Evolutionary conservation across 2,888 invertebrate species (phyloP).

Genomic region (Dryobotodes eremita): DNA sequence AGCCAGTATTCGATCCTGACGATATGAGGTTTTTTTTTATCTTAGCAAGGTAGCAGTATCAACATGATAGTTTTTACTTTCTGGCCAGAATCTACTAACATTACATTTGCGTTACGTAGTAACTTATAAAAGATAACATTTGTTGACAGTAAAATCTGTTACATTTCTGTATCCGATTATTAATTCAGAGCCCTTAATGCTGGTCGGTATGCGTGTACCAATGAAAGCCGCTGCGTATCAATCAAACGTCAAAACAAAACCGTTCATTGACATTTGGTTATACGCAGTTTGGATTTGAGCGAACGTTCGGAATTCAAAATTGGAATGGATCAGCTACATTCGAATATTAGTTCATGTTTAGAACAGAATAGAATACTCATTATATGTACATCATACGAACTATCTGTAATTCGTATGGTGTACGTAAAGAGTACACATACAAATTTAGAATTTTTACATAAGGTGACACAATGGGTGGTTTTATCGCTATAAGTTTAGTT

Average conservation of each 20-base stretch:
- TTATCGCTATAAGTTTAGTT: background rate
- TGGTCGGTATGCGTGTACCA: slow-evolving; percentile 3
- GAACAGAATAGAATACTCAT: too few relatives aligned
- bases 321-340: background rate
- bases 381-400: too few relatives aligned
- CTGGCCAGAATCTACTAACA: background rate
- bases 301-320: slow-evolving; percentile 8
- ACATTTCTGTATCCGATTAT: background rate
- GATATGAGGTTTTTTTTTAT: background rate
- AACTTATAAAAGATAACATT: background rate
- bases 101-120: background rate
- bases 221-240: slow-evolving; percentile 24
- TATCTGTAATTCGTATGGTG: too few relatives aligned
- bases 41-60: too few relatives aligned
- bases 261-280: slow-evolving; percentile 7
- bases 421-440: too few relatives aligned
- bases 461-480: too few relatives aligned
- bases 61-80: background rate
- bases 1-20: background rate
- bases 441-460: too few relatives aligned
- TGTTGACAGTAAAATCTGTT: background rate
- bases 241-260: slow-evolving; percentile 28
- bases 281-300: slow-evolving; percentile 21
- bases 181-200: slow-evolving; percentile 13
- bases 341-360: too few relatives aligned